These are phyloP conservation scores for Herpailurus yagouaroundi DNA, from an alignment of 2,113 vertebrate species.

Conservation along the genomic window DNA sequence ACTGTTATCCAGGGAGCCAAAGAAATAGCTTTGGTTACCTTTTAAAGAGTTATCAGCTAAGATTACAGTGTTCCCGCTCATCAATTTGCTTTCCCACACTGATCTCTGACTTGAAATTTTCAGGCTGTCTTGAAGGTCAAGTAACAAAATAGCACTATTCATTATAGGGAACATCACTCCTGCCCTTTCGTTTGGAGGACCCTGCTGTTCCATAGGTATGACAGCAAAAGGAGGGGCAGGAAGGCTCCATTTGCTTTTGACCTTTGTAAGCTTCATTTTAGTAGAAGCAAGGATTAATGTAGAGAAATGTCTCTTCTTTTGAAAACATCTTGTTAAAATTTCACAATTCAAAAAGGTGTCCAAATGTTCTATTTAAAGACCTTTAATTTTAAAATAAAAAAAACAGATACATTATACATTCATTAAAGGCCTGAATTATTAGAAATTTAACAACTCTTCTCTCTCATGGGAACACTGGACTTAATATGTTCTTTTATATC, in stretches of 20 bases:
- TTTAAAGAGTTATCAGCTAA: conserved; percentile 73
- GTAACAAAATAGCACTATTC: conserved; percentile 73
- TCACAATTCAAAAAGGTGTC: conserved; percentile 24
- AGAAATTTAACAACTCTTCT: not conserved
- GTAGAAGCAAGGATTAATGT: conserved; percentile 56
- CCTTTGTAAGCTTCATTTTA: conserved; percentile 68
- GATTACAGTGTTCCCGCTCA: conserved; percentile 58
- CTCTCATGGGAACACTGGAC: not conserved
- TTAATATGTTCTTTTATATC: not conserved
- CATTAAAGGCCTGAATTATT: not conserved
- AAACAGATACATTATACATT: not conserved
- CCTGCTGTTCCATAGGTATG: conserved; percentile 55
- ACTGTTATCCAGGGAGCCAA: conserved; percentile 52
- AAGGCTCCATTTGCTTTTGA: conserved; percentile 48
- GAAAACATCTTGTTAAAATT: conserved; percentile 74
- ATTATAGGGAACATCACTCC: conserved; percentile 69
- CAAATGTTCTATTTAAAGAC: conserved; percentile 49
- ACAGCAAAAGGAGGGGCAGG: not conserved
- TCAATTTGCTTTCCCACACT: conserved; percentile 72
- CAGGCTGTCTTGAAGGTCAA: conserved; percentile 77
- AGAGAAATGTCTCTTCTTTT: conserved; percentile 58
- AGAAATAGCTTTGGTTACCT: conserved; percentile 58
- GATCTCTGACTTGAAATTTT: conserved; percentile 74
- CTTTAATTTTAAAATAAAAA: not conserved
- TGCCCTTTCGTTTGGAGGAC: conserved; percentile 71